Percentiles rank a stretch among this genome's conserved stretches.
Evolutionary conservation across 2,888 invertebrate genomes (phyloP).

Genomic region (Brenthis ino): DNA sequence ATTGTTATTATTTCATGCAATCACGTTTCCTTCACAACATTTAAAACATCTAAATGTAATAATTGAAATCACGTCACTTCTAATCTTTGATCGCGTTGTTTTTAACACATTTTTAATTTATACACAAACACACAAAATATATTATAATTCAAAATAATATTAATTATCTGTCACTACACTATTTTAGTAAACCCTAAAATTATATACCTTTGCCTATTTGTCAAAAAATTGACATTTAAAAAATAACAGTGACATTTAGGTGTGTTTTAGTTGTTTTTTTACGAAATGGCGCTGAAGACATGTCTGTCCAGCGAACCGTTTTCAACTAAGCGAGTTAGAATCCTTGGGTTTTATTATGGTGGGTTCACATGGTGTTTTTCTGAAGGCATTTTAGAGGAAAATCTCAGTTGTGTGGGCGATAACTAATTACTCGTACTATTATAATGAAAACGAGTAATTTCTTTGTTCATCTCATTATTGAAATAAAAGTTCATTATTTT

Average conservation of each 20-base stretch:
- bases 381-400: neutral
- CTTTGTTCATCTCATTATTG: too few relatives aligned
- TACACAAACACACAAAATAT: neutral
- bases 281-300: conserved; percentile 22
- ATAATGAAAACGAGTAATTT: too few relatives aligned
- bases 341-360: conserved; percentile 39
- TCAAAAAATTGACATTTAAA: neutral
- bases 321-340: conserved; percentile 36
- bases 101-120: neutral
- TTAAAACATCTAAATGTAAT: neutral
- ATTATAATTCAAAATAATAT: neutral
- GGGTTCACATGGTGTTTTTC: conserved; percentile 47
- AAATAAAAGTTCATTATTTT: too few relatives aligned
- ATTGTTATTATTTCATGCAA: conserved; percentile 13
- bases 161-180: too few relatives aligned
- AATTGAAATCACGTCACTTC: neutral
- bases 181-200: too few relatives aligned
- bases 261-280: neutral
- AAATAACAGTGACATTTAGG: conserved; percentile 4
- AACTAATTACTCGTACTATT: too few relatives aligned
- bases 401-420: too few relatives aligned
- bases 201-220: conserved; percentile 5
- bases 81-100: too few relatives aligned
- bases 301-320: conserved; percentile 13
- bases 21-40: conserved; percentile 2